Conservation (phyloP, 2,888 invertebrate genomes). For the Cybosia mesomella region DNA sequence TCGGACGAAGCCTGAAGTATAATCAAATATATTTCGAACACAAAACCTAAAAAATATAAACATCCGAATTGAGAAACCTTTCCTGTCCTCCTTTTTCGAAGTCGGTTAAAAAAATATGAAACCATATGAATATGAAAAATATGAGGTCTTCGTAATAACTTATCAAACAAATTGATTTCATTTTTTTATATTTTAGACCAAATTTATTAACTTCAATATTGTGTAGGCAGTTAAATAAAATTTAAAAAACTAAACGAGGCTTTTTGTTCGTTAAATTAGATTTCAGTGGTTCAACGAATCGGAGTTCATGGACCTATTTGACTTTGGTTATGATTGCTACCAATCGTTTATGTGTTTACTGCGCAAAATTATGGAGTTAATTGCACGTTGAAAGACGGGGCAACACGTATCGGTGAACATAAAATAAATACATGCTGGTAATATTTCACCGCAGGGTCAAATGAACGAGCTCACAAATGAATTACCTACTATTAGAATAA, state of each 20-base stretch:
- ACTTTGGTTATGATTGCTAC: background rate
- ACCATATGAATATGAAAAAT: background rate
- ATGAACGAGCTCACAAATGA: too few species aligned
- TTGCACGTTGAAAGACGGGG: too few species aligned
- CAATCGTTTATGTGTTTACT: background rate
- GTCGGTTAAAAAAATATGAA: too few species aligned
- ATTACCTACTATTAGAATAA: too few species aligned
- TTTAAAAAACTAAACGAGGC: background rate
- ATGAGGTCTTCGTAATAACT: background rate
- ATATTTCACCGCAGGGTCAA: too few species aligned
- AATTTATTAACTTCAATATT: conserved; percentile 3
- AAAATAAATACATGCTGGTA: too few species aligned
- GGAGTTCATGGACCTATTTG: background rate
- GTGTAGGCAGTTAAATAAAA: background rate
- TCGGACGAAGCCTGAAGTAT: too few species aligned
- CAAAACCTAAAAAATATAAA: background rate
- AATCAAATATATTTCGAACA: background rate
- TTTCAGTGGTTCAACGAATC: conserved; percentile 4
- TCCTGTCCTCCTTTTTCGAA: too few species aligned
- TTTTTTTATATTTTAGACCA: background rate
- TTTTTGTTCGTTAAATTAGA: background rate
- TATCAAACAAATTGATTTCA: background rate
- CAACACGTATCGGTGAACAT: too few species aligned
- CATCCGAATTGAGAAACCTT: too few species aligned
- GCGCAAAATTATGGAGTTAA: background rate